These are phyloP conservation scores for Galerucella nymphaeae DNA, from an alignment of 2,888 invertebrate genomes.

Conservation along the genomic window DNA sequence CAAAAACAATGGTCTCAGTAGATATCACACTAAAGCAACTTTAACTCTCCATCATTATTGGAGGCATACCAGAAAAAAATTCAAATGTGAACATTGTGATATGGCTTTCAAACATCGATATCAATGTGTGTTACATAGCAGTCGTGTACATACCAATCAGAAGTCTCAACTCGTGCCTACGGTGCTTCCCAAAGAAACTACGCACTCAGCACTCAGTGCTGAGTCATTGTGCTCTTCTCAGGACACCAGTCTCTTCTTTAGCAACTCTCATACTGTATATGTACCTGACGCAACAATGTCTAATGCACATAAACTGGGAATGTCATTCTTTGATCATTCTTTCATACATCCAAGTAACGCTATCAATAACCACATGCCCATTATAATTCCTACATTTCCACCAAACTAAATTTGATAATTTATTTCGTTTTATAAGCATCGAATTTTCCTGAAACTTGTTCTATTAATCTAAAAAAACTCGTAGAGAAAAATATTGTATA, in stretches of 20 bases:
- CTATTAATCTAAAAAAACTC: too few relatives aligned
- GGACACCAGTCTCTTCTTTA: conserved; percentile 58
- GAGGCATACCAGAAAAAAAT: conserved; percentile 65
- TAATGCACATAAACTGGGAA: conserved; percentile 63
- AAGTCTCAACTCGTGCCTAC: conserved; percentile 51
- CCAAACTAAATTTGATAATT: conserved; percentile 54
- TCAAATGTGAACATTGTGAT: conserved; percentile 67
- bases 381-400: conserved; percentile 65
- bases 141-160: conserved; percentile 61
- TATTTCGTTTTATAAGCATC: conserved; percentile 3
- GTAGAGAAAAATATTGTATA: neutral
- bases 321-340: conserved; percentile 64
- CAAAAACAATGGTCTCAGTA: conserved; percentile 60
- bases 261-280: conserved; percentile 56
- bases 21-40: conserved; percentile 65
- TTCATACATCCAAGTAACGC: conserved; percentile 61
- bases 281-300: conserved; percentile 62
- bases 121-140: conserved; percentile 66
- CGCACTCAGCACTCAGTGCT: conserved; percentile 56
- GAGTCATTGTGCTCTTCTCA: conserved; percentile 54
- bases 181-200: conserved; percentile 59
- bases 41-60: conserved; percentile 67
- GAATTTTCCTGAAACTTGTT: conserved; percentile 10
- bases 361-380: conserved; percentile 63
- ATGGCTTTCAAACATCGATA: conserved; percentile 65